Evolutionary conservation across 2,797 vertebrate species (phyloP).

Genomic region (Coendou prehensilis): DNA sequence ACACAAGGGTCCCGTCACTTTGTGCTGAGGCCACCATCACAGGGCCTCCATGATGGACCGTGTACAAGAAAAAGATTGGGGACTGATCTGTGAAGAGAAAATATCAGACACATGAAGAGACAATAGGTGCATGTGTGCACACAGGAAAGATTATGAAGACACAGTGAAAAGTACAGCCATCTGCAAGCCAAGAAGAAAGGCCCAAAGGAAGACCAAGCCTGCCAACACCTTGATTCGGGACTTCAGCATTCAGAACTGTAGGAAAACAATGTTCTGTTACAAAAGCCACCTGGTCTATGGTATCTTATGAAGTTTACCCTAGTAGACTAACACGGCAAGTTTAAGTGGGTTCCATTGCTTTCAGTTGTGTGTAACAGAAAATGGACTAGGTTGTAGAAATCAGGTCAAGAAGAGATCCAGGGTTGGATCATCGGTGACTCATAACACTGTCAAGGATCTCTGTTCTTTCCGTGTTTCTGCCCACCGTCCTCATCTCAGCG

Average conservation of each 20-base stretch:
- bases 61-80: neutral
- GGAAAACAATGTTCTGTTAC: neutral
- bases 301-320: neutral
- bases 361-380: neutral
- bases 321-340: neutral
- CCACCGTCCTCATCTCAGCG: neutral
- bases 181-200: neutral
- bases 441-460: neutral
- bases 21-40: neutral
- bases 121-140: too few relatives aligned
- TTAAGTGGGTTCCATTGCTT: neutral
- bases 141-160: neutral
- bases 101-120: neutral
- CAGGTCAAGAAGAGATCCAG: neutral
- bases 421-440: neutral
- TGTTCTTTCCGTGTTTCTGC: neutral
- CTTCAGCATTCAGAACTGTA: neutral
- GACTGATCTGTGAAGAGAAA: neutral
- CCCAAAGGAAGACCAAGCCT: neutral
- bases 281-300: neutral
- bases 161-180: neutral
- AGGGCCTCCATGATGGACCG: neutral
- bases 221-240: too few relatives aligned
- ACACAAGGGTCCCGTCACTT: neutral
- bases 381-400: conserved; percentile 19